These are phyloP conservation scores for Nematopogon swammerdamellus DNA, from an alignment of 2,888 invertebrate genomes.

Conservation along the genomic window DNA sequence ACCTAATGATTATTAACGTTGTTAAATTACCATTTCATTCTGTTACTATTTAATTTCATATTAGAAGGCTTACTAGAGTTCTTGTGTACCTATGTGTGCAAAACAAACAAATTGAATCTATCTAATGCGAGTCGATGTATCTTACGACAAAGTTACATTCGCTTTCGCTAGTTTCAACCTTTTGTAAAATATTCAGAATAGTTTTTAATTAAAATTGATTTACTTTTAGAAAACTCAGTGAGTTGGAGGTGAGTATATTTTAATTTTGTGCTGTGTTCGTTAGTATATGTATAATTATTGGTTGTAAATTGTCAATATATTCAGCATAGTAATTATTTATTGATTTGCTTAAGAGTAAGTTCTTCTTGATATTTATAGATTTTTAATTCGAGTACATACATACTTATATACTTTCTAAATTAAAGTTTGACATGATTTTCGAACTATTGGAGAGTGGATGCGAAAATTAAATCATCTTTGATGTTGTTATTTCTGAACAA, in stretches of 20 bases:
- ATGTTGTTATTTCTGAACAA: not conserved
- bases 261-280: slow-evolving; percentile 54
- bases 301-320: slow-evolving; percentile 52
- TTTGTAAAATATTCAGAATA: not conserved
- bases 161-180: too few relatives aligned
- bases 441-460: too few relatives aligned
- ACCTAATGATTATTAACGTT: too few relatives aligned
- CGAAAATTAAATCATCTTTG: too few relatives aligned
- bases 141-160: too few relatives aligned
- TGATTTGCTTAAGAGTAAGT: slow-evolving; percentile 34
- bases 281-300: slow-evolving; percentile 53
- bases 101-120: too few relatives aligned
- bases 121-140: too few relatives aligned
- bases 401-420: not conserved
- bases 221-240: not conserved
- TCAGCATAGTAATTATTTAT: slow-evolving; percentile 49
- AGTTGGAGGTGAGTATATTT: slow-evolving; percentile 15
- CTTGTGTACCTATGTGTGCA: too few relatives aligned
- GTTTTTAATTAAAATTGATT: not conserved
- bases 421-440: not conserved
- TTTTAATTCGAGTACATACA: not conserved
- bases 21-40: too few relatives aligned
- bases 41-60: too few relatives aligned
- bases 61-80: too few relatives aligned
- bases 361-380: slow-evolving; percentile 9